Base-by-base conservation (phyloP, 2,113 vertebrate species). In the Myotis brandtii region DNA sequence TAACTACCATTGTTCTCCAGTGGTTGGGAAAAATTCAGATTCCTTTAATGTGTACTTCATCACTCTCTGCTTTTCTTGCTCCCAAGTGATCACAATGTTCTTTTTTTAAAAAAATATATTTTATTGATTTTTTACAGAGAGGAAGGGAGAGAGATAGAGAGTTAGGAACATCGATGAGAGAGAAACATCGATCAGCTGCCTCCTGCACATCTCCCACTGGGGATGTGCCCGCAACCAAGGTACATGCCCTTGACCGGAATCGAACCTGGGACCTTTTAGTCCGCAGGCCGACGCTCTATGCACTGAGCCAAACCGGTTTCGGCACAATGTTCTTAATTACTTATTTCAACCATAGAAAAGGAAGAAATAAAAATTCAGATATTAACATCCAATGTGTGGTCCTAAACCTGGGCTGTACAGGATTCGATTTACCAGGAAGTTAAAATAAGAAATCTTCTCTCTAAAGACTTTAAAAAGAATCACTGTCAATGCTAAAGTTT, bases 21-120 rank as follows among this genome's bases (percentile, higher is more conserved):
- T 9, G 66, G 40, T 17, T 83, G 11, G 48, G 43, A 23, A 32
- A 83, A 80, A 92, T 34, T 43, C 25, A 32, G 52, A 25, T 75
- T 83, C 34, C 54, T 90, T 56, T 59, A 13, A 67, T 69, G 69
- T 88, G 34, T 72, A 84, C 13, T 92, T 83, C 37, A 77, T 72
- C 37, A 43, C n/a, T 77, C 18, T 18, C 48, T 80, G 66, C 40
- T 96, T 72, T 95, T n/a, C 72, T 77, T 93, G 59, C 27, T 83
- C 27, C 20, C 40, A 80, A 76, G 30, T 72, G 37, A 43, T 89
- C 88, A 69, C 23, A 83, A 11, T 79, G 73, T 54, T 86, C 25
- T 81, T 80, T 37, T 37, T 37, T 37, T 37, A 3, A 37, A 37
- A 37, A 37, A 37, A 37, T 37, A 37, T 37, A 37, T 37, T 37